A percentile compares a stretch with the other conserved stretches of the same genome.
phyloP scores from a whole-genome alignment of 2,113 vertebrate species.

The Hippolais icterina region DNA sequence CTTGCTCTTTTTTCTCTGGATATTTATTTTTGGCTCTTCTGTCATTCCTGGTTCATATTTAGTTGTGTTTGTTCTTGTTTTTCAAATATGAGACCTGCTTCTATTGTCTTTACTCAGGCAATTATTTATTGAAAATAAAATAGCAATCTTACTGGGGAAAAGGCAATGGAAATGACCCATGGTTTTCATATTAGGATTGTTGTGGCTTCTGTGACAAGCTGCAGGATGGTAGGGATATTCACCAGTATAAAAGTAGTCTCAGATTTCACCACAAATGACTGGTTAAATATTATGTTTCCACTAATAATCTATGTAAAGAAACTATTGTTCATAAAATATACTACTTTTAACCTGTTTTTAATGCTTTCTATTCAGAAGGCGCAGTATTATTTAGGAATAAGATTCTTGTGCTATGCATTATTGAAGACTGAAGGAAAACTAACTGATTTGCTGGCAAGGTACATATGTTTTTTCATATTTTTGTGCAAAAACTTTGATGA shows the following conservation, averaged over 20 bases:
- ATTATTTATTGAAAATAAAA: slow-evolving; percentile 58
- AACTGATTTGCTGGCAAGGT: not conserved
- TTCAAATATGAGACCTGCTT: slow-evolving; percentile 22
- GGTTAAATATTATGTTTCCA: not conserved
- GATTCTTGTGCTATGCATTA: not conserved
- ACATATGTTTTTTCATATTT: not conserved
- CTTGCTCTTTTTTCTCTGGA: not conserved
- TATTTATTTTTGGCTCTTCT: slow-evolving; percentile 25
- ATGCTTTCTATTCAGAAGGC: not conserved
- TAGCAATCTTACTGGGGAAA: not conserved
- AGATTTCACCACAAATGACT: not conserved
- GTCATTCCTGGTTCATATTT: not conserved
- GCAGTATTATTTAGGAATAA: not conserved
- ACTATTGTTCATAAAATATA: not conserved
- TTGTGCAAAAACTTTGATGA: not conserved
- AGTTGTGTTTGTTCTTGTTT: slow-evolving; percentile 21
- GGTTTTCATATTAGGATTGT: not conserved
- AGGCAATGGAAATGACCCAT: not conserved
- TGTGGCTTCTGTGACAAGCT: not conserved
- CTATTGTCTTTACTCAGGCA: not conserved
- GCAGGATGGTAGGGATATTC: not conserved
- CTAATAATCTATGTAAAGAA: not conserved
- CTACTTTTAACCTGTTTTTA: not conserved
- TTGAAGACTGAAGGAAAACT: not conserved
- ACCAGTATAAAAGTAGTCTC: not conserved